Evolutionary conservation across 2,113 vertebrate species (phyloP), one percentile per base, ranked within the genome.

Genomic region (Lethenteron reissneri): DNA sequence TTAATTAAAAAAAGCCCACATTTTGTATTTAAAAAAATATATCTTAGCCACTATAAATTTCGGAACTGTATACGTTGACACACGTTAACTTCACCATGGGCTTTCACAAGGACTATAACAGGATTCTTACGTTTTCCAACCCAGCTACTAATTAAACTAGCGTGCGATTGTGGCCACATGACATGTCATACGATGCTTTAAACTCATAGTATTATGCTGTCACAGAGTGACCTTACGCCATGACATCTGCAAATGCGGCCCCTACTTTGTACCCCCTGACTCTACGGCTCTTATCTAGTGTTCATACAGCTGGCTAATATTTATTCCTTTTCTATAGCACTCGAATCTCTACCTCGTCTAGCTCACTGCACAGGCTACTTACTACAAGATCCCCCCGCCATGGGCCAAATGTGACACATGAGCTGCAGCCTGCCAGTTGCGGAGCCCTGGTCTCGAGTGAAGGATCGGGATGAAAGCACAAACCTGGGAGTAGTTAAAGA

Each of bases 401-500:
- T 2, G 21, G 64, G n/a, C n/a, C 25, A 10, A 68, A 68, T 10
- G 64, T 68, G n/a, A 17, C 64, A 25, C 8, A 17, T 11, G 64
- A 68, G n/a, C 11, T 17, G 25, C n/a, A 9, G 25, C n/a, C 25
- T 9, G 11, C 64, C 64, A 68, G 11, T 68, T n/a, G 25, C 17
- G 17, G 8, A 68, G 11, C n/a, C 3, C 10, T 9, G 25, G n/a
- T 68, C 64, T 25, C 64, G 2, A 68, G 25, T 9, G n/a, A n/a
- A 68, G n/a, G 9, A n/a, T 17, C 9, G n/a, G 25, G n/a, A 68
- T 68, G n/a, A 21, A 21, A 10, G 64, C 25, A 11, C 11, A 75
- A 76, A 86, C 94, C 90, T 96, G 92, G 74, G 79, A 81, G 76
- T 96, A 94, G 75, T 80, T 78, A 74, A 95, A 99, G 2, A 79